A percentile compares a stretch with the other conserved stretches of the same genome.
Conservation (phyloP, 2,797 vertebrate genomes). For the Meda fulgida region DNA sequence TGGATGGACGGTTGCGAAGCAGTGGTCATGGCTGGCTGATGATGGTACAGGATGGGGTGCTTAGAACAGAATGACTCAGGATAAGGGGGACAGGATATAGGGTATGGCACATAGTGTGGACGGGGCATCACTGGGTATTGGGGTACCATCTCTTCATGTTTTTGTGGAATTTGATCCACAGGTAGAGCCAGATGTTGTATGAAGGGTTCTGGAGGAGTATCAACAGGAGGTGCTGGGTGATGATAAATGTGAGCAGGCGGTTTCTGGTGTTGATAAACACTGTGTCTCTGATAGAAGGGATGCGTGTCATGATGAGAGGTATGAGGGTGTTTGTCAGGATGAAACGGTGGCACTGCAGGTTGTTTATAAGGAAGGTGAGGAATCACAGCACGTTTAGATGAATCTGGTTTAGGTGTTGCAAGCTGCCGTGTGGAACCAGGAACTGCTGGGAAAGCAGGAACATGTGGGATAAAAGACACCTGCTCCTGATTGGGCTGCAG, state of each 20-base stretch:
- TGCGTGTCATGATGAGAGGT: neutral
- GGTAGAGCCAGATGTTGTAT: neutral
- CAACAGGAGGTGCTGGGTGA: neutral
- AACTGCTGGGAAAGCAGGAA: constrained; percentile 11
- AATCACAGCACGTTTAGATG: constrained; percentile 31
- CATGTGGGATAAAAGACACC: neutral
- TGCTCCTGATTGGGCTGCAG: constrained; percentile 15
- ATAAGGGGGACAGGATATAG: constrained; percentile 49
- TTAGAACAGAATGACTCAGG: constrained; percentile 43
- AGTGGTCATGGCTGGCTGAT: constrained; percentile 15
- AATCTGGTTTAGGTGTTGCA: neutral
- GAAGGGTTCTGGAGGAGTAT: neutral
- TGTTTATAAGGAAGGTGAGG: neutral
- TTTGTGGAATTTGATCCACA: neutral
- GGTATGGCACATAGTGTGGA: constrained; percentile 2
- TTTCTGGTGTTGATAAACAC: neutral
- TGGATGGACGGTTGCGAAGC: neutral
- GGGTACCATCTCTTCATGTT: neutral
- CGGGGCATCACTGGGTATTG: neutral
- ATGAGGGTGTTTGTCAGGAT: neutral
- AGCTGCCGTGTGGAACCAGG: neutral
- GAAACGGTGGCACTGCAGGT: neutral
- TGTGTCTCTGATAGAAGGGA: neutral
- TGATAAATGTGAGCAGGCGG: neutral
- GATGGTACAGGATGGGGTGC: constrained; percentile 21